These are phyloP conservation scores for Tetheella fluctuosa DNA, from an alignment of 2,888 invertebrate species.

Conservation along the genomic window DNA sequence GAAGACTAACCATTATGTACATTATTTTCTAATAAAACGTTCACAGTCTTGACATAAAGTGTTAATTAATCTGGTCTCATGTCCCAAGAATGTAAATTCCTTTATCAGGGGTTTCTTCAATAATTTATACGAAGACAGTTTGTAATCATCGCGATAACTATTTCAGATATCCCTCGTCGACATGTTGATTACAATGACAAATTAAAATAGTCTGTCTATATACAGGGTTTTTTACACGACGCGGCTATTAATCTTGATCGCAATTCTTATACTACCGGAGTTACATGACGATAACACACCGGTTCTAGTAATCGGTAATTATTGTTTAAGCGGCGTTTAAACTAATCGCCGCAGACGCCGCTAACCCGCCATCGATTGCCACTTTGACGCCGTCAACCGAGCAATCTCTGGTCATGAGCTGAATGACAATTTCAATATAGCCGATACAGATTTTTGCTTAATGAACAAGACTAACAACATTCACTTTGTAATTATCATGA, in stretches of 20 bases:
- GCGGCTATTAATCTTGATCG: slow-evolving; percentile 49
- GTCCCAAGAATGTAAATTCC: slow-evolving; percentile 23
- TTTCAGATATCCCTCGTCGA: slow-evolving; percentile 5
- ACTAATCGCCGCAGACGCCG: slow-evolving; percentile 67
- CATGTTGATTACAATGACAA: slow-evolving; percentile 29
- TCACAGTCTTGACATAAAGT: neutral
- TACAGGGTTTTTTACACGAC: slow-evolving; percentile 29
- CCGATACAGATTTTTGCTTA: slow-evolving; percentile 68
- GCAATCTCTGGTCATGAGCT: slow-evolving; percentile 57
- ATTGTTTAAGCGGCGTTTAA: slow-evolving; percentile 77
- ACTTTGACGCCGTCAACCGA: slow-evolving; percentile 54
- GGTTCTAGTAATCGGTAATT: slow-evolving; percentile 72
- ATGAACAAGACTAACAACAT: slow-evolving; percentile 71
- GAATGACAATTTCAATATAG: slow-evolving; percentile 67
- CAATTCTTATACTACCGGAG: slow-evolving; percentile 49
- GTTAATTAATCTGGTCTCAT: neutral
- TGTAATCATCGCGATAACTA: slow-evolving; percentile 4
- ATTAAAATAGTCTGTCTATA: slow-evolving; percentile 40
- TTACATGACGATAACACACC: slow-evolving; percentile 54
- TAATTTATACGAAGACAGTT: slow-evolving; percentile 25
- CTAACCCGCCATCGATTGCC: slow-evolving; percentile 45
- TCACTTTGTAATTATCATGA: slow-evolving; percentile 68
- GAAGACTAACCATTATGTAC: neutral
- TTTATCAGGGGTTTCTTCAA: slow-evolving; percentile 36
- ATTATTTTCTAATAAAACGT: neutral